Base-by-base conservation (phyloP, 2,888 invertebrate genomes). In the Rhagonycha lutea region DNA sequence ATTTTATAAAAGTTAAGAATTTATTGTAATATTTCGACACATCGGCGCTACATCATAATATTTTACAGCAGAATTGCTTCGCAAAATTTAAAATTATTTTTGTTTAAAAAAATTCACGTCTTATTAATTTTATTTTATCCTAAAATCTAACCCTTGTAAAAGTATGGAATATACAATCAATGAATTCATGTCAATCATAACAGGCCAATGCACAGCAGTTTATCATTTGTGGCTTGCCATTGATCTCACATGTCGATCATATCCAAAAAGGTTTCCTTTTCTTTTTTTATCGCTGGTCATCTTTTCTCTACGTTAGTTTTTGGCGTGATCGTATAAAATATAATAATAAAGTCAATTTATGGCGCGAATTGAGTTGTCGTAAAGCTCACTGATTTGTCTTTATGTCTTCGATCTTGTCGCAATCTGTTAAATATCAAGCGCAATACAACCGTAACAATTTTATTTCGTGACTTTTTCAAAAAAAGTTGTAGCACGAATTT, bases 331-430 rank as follows among this genome's bases (percentile, higher is more conserved):
- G 61, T 73, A 73, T 70, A 69, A 70, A 73, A 73, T 76, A 76
- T 76, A 76, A 76, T 76, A 76, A 73, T 76, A 76, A 76, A 76
- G 73, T 73, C 69, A 68, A 72, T 76, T 76, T 76, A 76, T 73
- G 68, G 69, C 73, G 32, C 11, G 75, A 69, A 68, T 73, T 76
- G 69, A 62, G 72, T 47, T 32, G 73, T 63, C 75, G 72, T 75
- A 75, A 75, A 75, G 67, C 65, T 63, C 72, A 72, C 68, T 61
- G 74, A 69, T 74, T 70, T 70, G 74, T 74, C 29, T 60, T 70
- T 29, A 62, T 14, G 29, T 70, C 74, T 74, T 70, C 65, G 65
- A 74, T 70, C 28, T 28, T 65, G 74, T 70, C 65, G 62, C 70
- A 26, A 62, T 69, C 62, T 69, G 63, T 69, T 73, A 73, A 73